Percentiles rank a stretch among this genome's conserved stretches.
Evolutionary conservation across 2,888 invertebrate species (phyloP).

Genomic region (Volucella inanis): DNA sequence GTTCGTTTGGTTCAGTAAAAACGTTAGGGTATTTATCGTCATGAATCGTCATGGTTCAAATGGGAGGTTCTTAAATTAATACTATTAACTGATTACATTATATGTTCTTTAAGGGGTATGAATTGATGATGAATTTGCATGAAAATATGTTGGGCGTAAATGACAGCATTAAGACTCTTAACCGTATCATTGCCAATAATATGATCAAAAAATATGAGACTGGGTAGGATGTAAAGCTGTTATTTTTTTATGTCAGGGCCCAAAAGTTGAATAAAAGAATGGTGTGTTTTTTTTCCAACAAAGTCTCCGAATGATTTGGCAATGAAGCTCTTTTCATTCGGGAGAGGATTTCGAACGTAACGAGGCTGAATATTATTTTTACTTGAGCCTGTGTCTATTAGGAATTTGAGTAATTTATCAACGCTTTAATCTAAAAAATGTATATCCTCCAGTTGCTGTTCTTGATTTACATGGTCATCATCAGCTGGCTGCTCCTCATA

Average conservation of each 20-base stretch:
- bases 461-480: constrained; percentile 13
- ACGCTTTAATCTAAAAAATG: constrained; percentile 44
- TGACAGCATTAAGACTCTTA: constrained; percentile 8
- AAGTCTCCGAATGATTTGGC: constrained; percentile 54
- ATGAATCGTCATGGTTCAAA: constrained; percentile 27
- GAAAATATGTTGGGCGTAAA: constrained; percentile 11
- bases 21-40: constrained; percentile 13
- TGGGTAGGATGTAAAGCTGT: constrained; percentile 26
- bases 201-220: constrained; percentile 34
- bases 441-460: constrained; percentile 35
- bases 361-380: constrained; percentile 45
- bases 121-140: constrained; percentile 18
- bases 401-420: constrained; percentile 25
- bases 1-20: constrained; percentile 30
- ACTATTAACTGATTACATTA: constrained; percentile 26
- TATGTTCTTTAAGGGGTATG: constrained; percentile 28
- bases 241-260: constrained; percentile 16
- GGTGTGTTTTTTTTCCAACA: constrained; percentile 46
- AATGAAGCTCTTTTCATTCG: constrained; percentile 45
- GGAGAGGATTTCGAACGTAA: constrained; percentile 30
- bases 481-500: constrained; percentile 14
- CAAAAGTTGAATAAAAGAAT: constrained; percentile 27
- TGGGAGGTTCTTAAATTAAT: constrained; percentile 39
- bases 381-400: constrained; percentile 33
- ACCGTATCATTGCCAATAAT: constrained; percentile 31